A percentile compares a stretch with the other conserved stretches of the same genome.
phyloP scores from a whole-genome alignment of 2,113 vertebrate species.

The Gasterosteus aculeatus region DNA sequence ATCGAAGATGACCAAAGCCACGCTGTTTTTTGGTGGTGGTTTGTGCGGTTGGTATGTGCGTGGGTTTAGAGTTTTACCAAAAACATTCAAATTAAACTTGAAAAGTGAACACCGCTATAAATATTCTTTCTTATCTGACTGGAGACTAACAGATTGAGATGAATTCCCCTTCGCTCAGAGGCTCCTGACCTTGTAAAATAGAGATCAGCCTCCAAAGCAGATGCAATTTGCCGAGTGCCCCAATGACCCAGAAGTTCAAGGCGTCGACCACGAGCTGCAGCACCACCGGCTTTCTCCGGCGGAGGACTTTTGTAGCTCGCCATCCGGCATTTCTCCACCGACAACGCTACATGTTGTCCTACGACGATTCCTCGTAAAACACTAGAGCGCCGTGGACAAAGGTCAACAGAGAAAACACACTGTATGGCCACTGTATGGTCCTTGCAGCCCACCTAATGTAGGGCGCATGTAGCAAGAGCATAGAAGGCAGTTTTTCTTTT shows the following conservation, averaged over 20 bases:
- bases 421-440: not conserved
- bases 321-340: not conserved
- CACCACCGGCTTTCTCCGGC: not conserved
- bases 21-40: no score
- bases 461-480: not conserved
- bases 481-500: not conserved
- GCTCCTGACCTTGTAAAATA: not conserved
- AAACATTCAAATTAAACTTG: not conserved
- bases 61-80: not conserved
- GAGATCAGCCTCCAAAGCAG: not conserved
- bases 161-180: not conserved
- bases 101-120: no score
- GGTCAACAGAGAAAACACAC: slow-evolving; percentile 3
- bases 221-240: slow-evolving; percentile 1
- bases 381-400: not conserved
- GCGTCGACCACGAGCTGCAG: not conserved
- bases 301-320: not conserved
- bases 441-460: not conserved
- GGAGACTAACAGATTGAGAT: slow-evolving; percentile 2
- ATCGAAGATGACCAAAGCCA: not conserved
- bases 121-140: no score
- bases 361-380: not conserved
- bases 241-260: not conserved
- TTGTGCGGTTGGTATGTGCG: not conserved
- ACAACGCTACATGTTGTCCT: not conserved